Conservation (phyloP, 2,888 invertebrate genomes). For the Dyspetes luteomarginatus region DNA sequence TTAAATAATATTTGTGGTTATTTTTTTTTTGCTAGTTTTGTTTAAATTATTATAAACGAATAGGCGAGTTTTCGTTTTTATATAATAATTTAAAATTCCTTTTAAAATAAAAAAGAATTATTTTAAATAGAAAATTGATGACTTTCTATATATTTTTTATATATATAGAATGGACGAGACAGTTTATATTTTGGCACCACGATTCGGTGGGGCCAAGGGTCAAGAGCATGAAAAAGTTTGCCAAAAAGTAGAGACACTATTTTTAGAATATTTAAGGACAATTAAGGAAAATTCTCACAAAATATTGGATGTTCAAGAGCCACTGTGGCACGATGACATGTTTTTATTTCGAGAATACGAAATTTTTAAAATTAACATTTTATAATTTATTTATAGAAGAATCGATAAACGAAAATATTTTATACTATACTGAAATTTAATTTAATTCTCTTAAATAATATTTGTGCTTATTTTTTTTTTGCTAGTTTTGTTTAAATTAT, state of each 20-base stretch:
- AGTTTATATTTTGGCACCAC: conserved; percentile 87
- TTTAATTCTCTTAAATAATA: background rate
- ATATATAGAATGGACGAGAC: conserved; percentile 88
- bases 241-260: conserved; percentile 90
- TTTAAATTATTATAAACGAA: too few species aligned
- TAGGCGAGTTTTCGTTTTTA: too few species aligned
- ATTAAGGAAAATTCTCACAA: conserved; percentile 86
- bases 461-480: too few species aligned
- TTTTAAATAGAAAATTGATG: too few species aligned
- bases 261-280: conserved; percentile 86
- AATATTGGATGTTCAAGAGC: conserved; percentile 91
- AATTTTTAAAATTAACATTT: background rate
- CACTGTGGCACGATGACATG: conserved; percentile 93
- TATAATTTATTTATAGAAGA: too few species aligned
- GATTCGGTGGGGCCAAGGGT: conserved; percentile 91
- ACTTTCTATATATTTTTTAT: too few species aligned
- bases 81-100: too few species aligned
- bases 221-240: conserved; percentile 88
- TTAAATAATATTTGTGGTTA: background rate
- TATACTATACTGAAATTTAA: too few species aligned
- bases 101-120: too few species aligned
- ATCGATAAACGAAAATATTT: too few species aligned
- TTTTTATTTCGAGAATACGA: conserved; percentile 84
- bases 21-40: background rate
- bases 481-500: background rate